These are phyloP conservation scores for Diarsia brunnea DNA, from an alignment of 2,888 invertebrate species.

Conservation along the genomic window DNA sequence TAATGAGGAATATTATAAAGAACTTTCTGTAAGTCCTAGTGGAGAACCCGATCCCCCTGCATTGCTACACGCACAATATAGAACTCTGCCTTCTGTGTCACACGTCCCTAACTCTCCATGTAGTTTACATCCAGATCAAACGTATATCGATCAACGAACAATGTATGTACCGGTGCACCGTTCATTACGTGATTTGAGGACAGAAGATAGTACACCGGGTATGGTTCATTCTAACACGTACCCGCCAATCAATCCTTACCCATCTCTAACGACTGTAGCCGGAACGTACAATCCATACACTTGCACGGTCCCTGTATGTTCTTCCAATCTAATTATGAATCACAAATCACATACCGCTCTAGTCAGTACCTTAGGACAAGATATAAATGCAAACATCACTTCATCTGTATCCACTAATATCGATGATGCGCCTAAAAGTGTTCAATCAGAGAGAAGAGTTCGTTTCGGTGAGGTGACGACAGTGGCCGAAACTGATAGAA, in stretches of 20 bases:
- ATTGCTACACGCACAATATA: conserved; percentile 86
- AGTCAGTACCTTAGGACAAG: conserved; percentile 80
- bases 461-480: conserved; percentile 87
- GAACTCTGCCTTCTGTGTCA: conserved; percentile 85
- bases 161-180: conserved; percentile 75
- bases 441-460: conserved; percentile 88
- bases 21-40: conserved; percentile 83
- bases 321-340: conserved; percentile 75
- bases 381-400: conserved; percentile 84
- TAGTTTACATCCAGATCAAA: conserved; percentile 85
- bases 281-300: conserved; percentile 88
- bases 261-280: conserved; percentile 87
- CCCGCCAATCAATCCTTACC: conserved; percentile 87
- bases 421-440: conserved; percentile 81
- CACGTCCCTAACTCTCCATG: conserved; percentile 88
- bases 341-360: conserved; percentile 77
- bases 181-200: conserved; percentile 83
- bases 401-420: conserved; percentile 75
- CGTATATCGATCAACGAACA: conserved; percentile 74
- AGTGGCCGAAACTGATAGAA: conserved; percentile 82
- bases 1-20: conserved; percentile 79
- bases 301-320: conserved; percentile 80
- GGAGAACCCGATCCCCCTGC: conserved; percentile 83
- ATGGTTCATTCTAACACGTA: conserved; percentile 88
- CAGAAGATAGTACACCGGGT: conserved; percentile 77